Evolutionary conservation across 2,888 invertebrate genomes (phyloP), one percentile per base, ranked within the genome.

Genomic region (Schizaphis graminum): DNA sequence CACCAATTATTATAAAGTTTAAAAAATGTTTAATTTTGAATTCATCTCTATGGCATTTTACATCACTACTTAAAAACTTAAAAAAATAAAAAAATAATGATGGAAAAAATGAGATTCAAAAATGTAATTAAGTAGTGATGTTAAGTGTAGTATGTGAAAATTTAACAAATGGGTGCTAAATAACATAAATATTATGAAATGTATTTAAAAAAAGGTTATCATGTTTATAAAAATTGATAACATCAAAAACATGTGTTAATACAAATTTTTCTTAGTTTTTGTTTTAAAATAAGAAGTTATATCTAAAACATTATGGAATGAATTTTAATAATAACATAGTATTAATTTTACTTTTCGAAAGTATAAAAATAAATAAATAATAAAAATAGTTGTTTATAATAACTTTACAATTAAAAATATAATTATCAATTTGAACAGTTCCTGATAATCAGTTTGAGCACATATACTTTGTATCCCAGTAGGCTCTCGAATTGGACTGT

Each of bases 281-380:
- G 57, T 47, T 28, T 91, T 91, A 41, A 67, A 67, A 47, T 84
- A 67, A 35, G 11, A 90, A 49, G 7, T 90, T 90, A 47, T 49
- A 47, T n/a, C 13, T 89, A 61, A 67, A 91, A 84, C 44, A 84
- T 53, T 84, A 91, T 84, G 41, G 53, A 84, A 91, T 85, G 28
- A 35, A 91, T 85, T 91, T 44, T n/a, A 56, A 91, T 53, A 84
- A 91, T 56, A 28, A 56, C 44, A 91, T 56, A 56, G 44, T 85
- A 85, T 85, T 91, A 44, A 41, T 21, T 8, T 77, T 77, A 77
- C 35, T 77, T 85, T 91, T 85, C 41, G 28, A 86, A 86, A 49
- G 35, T 92, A 92, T 47, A 86, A 86, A 92, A 92, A 93, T 92
- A 92, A 93, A 88, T 77, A 67, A 35, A 92, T 77, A 88, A 56